Conservation (phyloP, 1,140 invertebrate species). For the Drosophila asahinai region DNA sequence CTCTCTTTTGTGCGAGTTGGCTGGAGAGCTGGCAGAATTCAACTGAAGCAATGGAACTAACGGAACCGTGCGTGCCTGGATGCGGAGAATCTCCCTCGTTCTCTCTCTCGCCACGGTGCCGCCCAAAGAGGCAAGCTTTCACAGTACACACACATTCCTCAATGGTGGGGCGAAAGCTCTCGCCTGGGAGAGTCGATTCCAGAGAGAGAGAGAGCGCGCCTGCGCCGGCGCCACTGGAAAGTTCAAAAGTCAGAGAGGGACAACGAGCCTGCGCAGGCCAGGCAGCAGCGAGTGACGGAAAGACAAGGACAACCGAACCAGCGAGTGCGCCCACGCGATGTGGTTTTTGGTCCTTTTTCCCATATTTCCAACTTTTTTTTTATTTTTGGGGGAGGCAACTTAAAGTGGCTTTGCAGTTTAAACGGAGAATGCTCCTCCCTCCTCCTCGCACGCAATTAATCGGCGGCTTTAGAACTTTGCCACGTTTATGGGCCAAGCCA, state of each 20-base stretch:
- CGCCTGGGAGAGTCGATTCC: constrained; percentile 1
- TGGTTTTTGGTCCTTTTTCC: constrained; percentile 26
- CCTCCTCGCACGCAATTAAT: constrained; percentile 42
- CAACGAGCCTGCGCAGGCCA: constrained; percentile 37
- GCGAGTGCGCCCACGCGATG: constrained; percentile 55
- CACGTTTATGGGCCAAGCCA: constrained; percentile 61
- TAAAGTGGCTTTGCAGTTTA: constrained; percentile 60
- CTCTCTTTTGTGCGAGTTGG: constrained; percentile 40
- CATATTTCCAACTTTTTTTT: constrained; percentile 17
- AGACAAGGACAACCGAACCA: constrained; percentile 63
- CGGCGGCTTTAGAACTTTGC: constrained; percentile 56
- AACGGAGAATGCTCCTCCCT: constrained; percentile 32
- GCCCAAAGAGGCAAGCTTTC: constrained; percentile 59
- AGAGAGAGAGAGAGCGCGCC: constrained; percentile 7
- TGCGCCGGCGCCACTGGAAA: constrained; percentile 40
- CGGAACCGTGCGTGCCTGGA: constrained; percentile 44
- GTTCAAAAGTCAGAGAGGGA: constrained; percentile 21
- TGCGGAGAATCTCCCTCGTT: constrained; percentile 2
- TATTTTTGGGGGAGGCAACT: constrained; percentile 34
- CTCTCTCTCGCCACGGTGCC: constrained; percentile 54
- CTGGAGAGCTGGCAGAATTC: constrained; percentile 50
- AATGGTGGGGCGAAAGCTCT: constrained; percentile 56
- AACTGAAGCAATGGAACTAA: constrained; percentile 36
- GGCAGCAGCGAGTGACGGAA: constrained; percentile 44
- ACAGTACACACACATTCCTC: constrained; percentile 65